Evolutionary conservation across 2,888 invertebrate species (phyloP).

Genomic region (Chironomus tentans): DNA sequence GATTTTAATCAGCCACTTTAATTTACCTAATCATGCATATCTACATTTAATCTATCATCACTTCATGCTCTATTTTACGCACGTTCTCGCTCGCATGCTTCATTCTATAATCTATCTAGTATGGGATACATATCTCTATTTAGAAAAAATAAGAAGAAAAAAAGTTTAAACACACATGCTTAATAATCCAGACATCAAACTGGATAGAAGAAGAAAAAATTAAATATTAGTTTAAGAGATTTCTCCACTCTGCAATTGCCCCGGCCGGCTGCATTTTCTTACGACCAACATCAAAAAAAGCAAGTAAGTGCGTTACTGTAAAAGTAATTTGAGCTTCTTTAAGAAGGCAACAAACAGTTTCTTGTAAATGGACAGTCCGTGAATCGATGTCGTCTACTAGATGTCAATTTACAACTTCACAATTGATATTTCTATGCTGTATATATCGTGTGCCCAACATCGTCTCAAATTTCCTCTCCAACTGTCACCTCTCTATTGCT

Average conservation of each 20-base stretch:
- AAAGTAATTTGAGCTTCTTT: not conserved
- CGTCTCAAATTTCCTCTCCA: slow-evolving; percentile 21
- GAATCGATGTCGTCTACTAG: not conserved
- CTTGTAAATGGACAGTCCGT: slow-evolving; percentile 15
- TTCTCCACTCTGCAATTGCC: not conserved
- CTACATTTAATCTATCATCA: not conserved
- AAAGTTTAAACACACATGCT: not conserved
- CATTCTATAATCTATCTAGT: not conserved
- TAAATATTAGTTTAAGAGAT: slow-evolving; percentile 6
- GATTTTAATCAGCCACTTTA: slow-evolving; percentile 2
- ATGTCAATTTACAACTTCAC: slow-evolving; percentile 19
- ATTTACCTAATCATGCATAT: slow-evolving; percentile 3
- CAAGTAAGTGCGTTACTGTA: not conserved
- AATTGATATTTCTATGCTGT: not conserved
- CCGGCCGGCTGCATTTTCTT: not conserved
- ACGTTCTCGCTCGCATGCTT: not conserved
- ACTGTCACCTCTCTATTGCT: slow-evolving; percentile 20
- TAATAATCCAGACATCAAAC: not conserved
- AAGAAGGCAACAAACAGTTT: not conserved
- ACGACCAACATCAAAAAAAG: not conserved
- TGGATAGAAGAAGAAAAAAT: not conserved
- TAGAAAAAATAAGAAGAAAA: not conserved
- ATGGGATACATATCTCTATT: not conserved
- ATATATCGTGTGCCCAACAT: slow-evolving; percentile 12
- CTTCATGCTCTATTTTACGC: not conserved